These are phyloP conservation scores for Thymelicus sylvestris DNA, from an alignment of 2,888 invertebrate genomes.

Conservation along the genomic window DNA sequence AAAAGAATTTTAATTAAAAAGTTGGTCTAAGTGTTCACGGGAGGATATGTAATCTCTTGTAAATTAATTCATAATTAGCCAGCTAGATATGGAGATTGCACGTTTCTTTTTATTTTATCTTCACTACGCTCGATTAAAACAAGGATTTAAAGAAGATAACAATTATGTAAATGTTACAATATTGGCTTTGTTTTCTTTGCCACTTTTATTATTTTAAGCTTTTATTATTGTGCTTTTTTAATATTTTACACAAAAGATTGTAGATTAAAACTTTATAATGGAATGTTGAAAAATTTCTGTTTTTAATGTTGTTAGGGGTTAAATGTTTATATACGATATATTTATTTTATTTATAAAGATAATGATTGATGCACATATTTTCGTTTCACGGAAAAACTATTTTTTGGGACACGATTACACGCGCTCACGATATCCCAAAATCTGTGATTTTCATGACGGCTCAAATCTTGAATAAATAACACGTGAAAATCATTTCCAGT, in stretches of 20 bases:
- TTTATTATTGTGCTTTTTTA: not conserved
- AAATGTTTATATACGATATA: too few relatives aligned
- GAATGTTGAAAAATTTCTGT: too few relatives aligned
- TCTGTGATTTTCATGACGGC: not conserved
- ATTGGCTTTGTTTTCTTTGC: not conserved
- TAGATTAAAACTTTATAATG: not conserved
- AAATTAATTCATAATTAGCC: slow-evolving; percentile 76
- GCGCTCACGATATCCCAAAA: not conserved
- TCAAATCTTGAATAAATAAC: not conserved
- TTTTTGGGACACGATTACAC: too few relatives aligned
- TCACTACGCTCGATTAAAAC: slow-evolving; percentile 27
- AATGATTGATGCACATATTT: too few relatives aligned
- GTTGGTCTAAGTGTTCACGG: slow-evolving; percentile 67
- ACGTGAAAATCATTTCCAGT: not conserved
- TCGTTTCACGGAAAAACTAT: too few relatives aligned
- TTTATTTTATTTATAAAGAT: too few relatives aligned
- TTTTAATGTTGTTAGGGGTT: too few relatives aligned
- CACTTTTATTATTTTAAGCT: not conserved
- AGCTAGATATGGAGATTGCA: slow-evolving; percentile 49
- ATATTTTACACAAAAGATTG: not conserved
- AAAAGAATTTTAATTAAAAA: slow-evolving; percentile 80
- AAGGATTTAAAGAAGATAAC: slow-evolving; percentile 19
- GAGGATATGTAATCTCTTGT: slow-evolving; percentile 78
- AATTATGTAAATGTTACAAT: slow-evolving; percentile 16
- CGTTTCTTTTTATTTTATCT: slow-evolving; percentile 36